These are phyloP conservation scores for Tinea pellionella DNA, from an alignment of 2,888 invertebrate species.

Conservation along the genomic window DNA sequence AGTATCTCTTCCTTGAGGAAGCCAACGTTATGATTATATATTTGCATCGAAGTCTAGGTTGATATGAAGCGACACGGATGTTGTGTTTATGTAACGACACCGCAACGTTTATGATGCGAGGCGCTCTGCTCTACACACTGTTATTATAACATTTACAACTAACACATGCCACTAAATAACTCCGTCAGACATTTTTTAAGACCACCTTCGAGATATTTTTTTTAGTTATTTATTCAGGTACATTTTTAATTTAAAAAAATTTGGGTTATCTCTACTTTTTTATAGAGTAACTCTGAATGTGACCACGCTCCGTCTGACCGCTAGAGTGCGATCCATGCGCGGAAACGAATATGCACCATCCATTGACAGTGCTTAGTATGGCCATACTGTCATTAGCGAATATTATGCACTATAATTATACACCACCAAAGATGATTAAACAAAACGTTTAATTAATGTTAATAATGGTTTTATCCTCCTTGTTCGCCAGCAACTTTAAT, in stretches of 20 bases:
- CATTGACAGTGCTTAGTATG: too few species aligned
- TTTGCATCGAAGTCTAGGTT: neutral
- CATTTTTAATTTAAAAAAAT: neutral
- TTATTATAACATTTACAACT: slow-evolving; percentile 37
- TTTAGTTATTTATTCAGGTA: neutral
- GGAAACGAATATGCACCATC: too few species aligned
- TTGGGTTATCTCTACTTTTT: too few species aligned
- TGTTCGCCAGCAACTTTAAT: too few species aligned
- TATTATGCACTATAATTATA: too few species aligned
- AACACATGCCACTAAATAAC: slow-evolving; percentile 11
- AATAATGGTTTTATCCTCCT: too few species aligned
- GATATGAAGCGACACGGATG: slow-evolving; percentile 35
- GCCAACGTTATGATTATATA: neutral
- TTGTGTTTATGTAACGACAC: slow-evolving; percentile 53
- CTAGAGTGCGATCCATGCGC: too few species aligned
- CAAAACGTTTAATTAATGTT: too few species aligned
- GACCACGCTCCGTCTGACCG: too few species aligned
- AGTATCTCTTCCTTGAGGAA: neutral
- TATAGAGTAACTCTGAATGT: too few species aligned
- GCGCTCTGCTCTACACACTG: slow-evolving; percentile 24
- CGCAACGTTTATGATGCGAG: slow-evolving; percentile 23
- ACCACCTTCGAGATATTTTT: slow-evolving; percentile 5
- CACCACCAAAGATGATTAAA: too few species aligned
- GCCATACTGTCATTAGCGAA: too few species aligned
- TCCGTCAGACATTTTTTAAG: slow-evolving; percentile 6